Conservation (phyloP, 1,140 invertebrate species). For the Aplysia californica region DNA sequence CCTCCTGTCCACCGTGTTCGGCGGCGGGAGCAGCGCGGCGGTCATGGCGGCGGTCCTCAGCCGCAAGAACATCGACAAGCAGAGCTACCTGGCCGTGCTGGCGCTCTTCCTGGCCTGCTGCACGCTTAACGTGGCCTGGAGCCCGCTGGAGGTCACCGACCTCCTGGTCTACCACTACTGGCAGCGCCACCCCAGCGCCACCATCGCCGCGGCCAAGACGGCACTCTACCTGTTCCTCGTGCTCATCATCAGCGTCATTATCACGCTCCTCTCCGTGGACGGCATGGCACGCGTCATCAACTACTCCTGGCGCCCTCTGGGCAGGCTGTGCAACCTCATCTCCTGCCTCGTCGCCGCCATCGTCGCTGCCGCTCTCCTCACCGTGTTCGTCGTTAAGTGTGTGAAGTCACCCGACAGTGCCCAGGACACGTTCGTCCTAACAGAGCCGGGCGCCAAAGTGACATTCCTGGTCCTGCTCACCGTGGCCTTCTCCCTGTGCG, state of each 20-base stretch:
- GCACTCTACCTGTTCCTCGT: slow-evolving; percentile 50
- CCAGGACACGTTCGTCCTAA: not conserved
- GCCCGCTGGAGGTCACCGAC: slow-evolving; percentile 51
- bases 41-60: slow-evolving; percentile 47
- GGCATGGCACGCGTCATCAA: slow-evolving; percentile 19
- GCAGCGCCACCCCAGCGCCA: slow-evolving; percentile 15
- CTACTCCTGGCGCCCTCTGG: slow-evolving; percentile 3
- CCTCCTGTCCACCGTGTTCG: slow-evolving; percentile 45
- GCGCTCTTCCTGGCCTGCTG: slow-evolving; percentile 48
- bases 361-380: slow-evolving; percentile 6
- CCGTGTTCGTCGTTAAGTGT: slow-evolving; percentile 1
- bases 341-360: slow-evolving; percentile 17
- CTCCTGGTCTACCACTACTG: slow-evolving; percentile 47
- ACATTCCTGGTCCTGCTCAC: not conserved
- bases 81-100: slow-evolving; percentile 48
- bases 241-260: slow-evolving; percentile 32
- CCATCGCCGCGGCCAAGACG: slow-evolving; percentile 42
- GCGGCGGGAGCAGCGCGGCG: slow-evolving; percentile 48
- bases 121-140: slow-evolving; percentile 50
- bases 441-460: not conserved
- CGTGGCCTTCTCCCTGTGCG: not conserved
- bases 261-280: slow-evolving; percentile 28
- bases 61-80: slow-evolving; percentile 38
- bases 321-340: slow-evolving; percentile 19
- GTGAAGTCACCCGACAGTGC: not conserved